Conservation (phyloP, 2,113 vertebrate genomes). For the Dryoscopus gambensis region DNA sequence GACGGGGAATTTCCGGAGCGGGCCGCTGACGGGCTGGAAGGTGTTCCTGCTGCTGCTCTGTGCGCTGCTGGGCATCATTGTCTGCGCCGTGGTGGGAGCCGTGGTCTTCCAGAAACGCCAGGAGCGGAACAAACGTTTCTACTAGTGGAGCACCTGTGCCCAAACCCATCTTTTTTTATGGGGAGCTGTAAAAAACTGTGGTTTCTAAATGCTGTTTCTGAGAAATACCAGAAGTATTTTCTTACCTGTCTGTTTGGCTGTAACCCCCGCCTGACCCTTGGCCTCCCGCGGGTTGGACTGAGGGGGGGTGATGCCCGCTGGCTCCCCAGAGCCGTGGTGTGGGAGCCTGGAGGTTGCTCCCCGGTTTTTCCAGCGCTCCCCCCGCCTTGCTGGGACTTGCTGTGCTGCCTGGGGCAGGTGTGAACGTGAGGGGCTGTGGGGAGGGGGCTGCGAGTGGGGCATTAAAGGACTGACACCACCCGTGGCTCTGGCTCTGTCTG, state of each 20-base stretch:
- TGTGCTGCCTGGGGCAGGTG: not conserved
- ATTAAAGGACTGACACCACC: conserved; percentile 34
- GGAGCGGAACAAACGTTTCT: conserved; percentile 97
- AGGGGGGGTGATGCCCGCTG: not conserved
- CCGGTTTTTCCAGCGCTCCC: not conserved
- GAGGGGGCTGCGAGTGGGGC: not conserved
- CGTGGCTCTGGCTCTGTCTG: not conserved
- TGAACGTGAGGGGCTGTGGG: not conserved
- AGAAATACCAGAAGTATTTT: conserved; percentile 80
- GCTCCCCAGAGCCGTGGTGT: not conserved
- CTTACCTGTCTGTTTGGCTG: conserved; percentile 70
- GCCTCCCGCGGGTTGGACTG: accelerated
- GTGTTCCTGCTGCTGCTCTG: conserved; percentile 95
- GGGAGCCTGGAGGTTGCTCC: not conserved
- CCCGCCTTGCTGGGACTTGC: not conserved
- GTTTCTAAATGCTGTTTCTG: conserved; percentile 76
- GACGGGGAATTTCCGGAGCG: conserved; percentile 91
- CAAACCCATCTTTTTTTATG: conserved; percentile 59
- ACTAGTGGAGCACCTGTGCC: conserved; percentile 68
- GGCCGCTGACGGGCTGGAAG: conserved; percentile 94
- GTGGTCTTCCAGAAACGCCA: conserved; percentile 99
- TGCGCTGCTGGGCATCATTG: conserved; percentile 90
- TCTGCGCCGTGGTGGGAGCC: conserved; percentile 93
- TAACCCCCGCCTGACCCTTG: not conserved
- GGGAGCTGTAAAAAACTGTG: conserved; percentile 71